Conservation (phyloP, 2,797 vertebrate species). For the Aplochiton taeniatus region DNA sequence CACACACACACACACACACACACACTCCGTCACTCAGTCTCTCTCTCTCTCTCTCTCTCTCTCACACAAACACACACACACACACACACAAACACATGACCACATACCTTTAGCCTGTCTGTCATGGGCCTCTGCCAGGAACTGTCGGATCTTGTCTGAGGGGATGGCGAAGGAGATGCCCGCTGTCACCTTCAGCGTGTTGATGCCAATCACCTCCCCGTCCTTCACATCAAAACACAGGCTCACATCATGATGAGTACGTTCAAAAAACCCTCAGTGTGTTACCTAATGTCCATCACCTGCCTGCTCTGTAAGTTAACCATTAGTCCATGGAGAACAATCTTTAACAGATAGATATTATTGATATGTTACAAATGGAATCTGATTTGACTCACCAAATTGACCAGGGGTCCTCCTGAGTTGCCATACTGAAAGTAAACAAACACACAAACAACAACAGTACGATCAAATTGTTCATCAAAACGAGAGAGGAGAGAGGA, state of each 20-base stretch:
- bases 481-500: not conserved
- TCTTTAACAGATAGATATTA: not conserved
- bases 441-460: constrained; percentile 14
- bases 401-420: constrained; percentile 94
- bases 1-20: constrained; percentile 1
- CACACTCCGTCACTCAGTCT: no score
- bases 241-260: no score
- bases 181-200: constrained; percentile 95
- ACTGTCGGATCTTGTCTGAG: constrained; percentile 95
- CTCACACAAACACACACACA: not conserved
- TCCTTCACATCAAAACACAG: no score
- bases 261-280: no score
- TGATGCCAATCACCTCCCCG: constrained; percentile 96
- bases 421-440: constrained; percentile 90
- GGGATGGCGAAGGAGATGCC: constrained; percentile 99
- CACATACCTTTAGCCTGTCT: constrained; percentile 93
- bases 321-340: not conserved
- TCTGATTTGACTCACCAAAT: constrained; percentile 84
- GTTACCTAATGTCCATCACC: no score
- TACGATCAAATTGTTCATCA: no score
- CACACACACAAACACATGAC: not conserved
- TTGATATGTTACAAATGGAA: not conserved
- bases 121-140: constrained; percentile 92
- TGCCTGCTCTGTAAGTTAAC: no score
- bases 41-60: no score